Evolutionary conservation across 2,113 vertebrate species (phyloP).

Genomic region (Cyprinodon brontotheroides): DNA sequence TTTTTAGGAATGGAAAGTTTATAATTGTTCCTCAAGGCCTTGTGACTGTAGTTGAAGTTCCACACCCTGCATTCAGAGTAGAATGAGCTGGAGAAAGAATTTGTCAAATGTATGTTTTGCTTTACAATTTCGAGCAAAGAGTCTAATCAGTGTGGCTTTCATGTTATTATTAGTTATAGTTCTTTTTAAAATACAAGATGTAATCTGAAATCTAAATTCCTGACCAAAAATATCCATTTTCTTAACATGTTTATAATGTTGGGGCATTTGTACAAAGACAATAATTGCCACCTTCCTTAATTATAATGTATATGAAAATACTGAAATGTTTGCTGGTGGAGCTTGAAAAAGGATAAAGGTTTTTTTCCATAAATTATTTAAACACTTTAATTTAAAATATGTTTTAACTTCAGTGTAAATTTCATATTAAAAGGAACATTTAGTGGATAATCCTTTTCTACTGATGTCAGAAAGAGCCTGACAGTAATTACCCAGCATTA

Average conservation of each 20-base stretch:
- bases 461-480: conserved; percentile 14
- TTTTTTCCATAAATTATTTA: neutral
- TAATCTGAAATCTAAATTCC: neutral
- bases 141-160: neutral
- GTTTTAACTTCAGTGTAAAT: neutral
- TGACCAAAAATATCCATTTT: neutral
- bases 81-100: neutral
- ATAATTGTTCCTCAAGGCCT: neutral
- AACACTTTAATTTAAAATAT: neutral
- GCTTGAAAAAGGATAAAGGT: neutral
- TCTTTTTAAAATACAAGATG: neutral
- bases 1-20: neutral
- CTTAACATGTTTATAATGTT: neutral
- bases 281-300: neutral
- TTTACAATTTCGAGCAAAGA: neutral
- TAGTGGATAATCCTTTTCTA: conserved; percentile 10
- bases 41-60: neutral
- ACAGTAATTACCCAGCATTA: conserved; percentile 48
- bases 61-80: neutral
- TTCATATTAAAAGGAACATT: conserved; percentile 4
- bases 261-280: neutral
- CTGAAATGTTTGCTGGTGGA: neutral
- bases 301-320: neutral
- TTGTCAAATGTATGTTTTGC: neutral
- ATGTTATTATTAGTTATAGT: neutral